A percentile compares a stretch with the other conserved stretches of the same genome.
These are phyloP conservation scores for Drosophila gaucha DNA, from an alignment of 2,888 invertebrate species.

Conservation along the genomic window DNA sequence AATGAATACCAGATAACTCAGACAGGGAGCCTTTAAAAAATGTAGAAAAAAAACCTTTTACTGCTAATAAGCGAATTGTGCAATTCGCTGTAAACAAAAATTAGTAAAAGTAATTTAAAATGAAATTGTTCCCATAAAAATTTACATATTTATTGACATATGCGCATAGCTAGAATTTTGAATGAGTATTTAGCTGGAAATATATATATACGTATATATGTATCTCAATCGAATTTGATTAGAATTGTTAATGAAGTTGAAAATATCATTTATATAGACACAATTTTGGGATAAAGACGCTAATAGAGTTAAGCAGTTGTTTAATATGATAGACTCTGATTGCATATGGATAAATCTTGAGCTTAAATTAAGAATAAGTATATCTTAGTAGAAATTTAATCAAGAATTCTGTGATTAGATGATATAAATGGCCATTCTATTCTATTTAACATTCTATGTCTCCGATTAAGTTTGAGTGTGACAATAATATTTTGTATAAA, in stretches of 20 bases:
- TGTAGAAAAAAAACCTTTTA: not conserved
- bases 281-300: not conserved
- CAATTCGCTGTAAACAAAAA: not conserved
- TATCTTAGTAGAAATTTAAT: too few species aligned
- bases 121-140: not conserved
- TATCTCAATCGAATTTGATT: conserved; percentile 1
- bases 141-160: conserved; percentile 9
- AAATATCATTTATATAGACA: not conserved
- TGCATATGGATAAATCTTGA: too few species aligned
- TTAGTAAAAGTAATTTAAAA: not conserved
- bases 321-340: not conserved
- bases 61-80: not conserved
- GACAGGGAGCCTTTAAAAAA: not conserved
- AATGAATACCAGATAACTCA: conserved; percentile 12
- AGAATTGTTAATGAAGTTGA: not conserved
- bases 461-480: not conserved
- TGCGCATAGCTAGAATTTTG: conserved; percentile 3
- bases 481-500: not conserved
- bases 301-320: not conserved
- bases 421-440: too few species aligned
- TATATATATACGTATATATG: not conserved
- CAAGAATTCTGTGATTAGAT: too few species aligned
- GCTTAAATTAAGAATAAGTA: too few species aligned
- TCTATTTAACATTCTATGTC: too few species aligned
- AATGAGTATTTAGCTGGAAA: not conserved